Evolutionary conservation across 2,797 vertebrate species (phyloP).

Genomic region (Cheirogaleus major): DNA sequence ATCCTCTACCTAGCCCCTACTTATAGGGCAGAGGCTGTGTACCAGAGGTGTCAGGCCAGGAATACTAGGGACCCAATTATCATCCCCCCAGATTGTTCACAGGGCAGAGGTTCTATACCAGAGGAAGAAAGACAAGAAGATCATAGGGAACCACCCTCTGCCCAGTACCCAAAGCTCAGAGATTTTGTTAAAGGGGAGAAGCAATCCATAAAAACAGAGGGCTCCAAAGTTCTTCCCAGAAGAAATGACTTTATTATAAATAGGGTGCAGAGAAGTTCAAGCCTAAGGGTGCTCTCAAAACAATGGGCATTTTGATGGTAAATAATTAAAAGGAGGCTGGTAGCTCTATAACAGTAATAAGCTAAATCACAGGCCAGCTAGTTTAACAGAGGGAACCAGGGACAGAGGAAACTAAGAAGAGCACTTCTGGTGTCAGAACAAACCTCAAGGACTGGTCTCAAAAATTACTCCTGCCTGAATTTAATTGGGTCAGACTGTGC

Average conservation of each 20-base stretch:
- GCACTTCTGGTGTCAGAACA: not conserved
- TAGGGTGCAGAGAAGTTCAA: not conserved
- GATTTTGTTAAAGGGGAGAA: not conserved
- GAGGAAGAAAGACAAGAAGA: not conserved
- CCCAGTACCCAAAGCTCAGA: not conserved
- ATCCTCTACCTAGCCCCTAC: not conserved
- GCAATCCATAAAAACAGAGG: not conserved
- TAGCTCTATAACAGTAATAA: not conserved
- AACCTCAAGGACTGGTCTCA: not conserved
- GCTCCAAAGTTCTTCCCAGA: not conserved
- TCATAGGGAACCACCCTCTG: not conserved
- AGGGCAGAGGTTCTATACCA: not conserved
- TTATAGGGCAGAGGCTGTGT: not conserved
- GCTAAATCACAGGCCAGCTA: not conserved
- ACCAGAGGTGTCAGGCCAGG: not conserved
- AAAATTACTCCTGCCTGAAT: not conserved
- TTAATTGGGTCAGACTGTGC: not conserved
- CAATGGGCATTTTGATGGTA: not conserved
- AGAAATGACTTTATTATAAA: not conserved
- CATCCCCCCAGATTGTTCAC: not conserved
- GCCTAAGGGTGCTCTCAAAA: not conserved
- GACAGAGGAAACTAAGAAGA: not conserved
- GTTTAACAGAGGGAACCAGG: not conserved
- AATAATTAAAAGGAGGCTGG: not conserved
- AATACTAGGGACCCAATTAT: not conserved